A percentile compares a stretch with the other conserved stretches of the same genome.
Conservation (phyloP, 2,888 invertebrate species). For the Dendrolimus pini region DNA sequence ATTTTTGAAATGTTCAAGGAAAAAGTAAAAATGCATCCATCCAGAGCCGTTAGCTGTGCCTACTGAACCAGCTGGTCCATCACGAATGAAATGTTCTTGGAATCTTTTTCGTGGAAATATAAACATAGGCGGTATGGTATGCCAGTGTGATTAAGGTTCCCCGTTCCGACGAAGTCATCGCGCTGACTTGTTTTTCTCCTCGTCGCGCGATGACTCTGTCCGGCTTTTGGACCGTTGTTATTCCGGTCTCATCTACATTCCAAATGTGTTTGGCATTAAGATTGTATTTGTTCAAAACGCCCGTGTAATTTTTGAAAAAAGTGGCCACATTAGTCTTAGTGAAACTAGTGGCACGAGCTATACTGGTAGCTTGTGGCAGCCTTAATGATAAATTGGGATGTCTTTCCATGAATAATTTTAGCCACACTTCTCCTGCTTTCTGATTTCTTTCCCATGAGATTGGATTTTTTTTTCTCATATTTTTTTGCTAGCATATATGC, state of each 20-base stretch:
- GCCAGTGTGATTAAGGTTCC: not conserved
- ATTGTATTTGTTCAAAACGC: slow-evolving; percentile 1
- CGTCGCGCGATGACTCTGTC: slow-evolving; percentile 22
- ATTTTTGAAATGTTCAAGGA: not conserved
- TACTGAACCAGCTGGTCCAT: slow-evolving; percentile 23
- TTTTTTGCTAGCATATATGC: slow-evolving; percentile 9
- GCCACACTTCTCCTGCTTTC: slow-evolving; percentile 9
- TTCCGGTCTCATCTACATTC: slow-evolving; percentile 40
- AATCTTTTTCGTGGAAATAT: slow-evolving; percentile 21
- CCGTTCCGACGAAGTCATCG: slow-evolving; percentile 32
- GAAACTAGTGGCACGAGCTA: slow-evolving; percentile 8
- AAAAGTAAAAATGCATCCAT: slow-evolving; percentile 11
- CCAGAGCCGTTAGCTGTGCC: slow-evolving; percentile 17
- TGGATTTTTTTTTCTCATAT: slow-evolving; percentile 10
- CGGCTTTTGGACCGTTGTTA: slow-evolving; percentile 44
- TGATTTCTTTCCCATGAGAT: slow-evolving; percentile 4
- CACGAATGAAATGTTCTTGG: slow-evolving; percentile 18
- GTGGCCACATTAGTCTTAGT: not conserved
- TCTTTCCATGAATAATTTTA: slow-evolving; percentile 7
- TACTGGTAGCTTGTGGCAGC: slow-evolving; percentile 12
- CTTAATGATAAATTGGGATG: slow-evolving; percentile 7
- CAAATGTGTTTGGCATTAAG: slow-evolving; percentile 27
- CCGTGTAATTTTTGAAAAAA: not conserved
- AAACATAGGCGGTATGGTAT: slow-evolving; percentile 9
- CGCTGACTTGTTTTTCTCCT: slow-evolving; percentile 38